Percentiles rank a stretch among this genome's conserved stretches.
phyloP scores from a whole-genome alignment of 2,113 vertebrate genomes.

The Cacatua alba region DNA sequence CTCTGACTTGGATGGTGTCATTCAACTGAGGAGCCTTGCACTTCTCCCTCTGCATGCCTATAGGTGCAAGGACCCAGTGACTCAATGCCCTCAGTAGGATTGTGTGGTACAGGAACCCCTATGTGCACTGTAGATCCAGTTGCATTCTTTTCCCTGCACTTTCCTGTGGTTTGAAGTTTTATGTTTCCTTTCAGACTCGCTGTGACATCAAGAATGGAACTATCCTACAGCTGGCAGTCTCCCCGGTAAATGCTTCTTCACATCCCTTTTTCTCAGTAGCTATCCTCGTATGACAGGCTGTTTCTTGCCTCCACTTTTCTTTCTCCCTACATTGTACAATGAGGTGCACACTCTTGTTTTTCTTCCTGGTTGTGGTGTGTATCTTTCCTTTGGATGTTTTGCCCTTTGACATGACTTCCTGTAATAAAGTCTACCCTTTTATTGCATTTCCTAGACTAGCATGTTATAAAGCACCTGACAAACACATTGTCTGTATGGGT shows the following conservation, averaged over 20 bases:
- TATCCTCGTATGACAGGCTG: background rate
- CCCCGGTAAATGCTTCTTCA: conserved; percentile 80
- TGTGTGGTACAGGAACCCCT: background rate
- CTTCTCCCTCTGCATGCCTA: background rate
- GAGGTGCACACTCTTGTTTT: background rate
- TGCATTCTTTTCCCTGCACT: background rate
- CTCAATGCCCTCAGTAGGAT: background rate
- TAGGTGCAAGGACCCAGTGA: background rate
- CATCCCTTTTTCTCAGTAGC: background rate
- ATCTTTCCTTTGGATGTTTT: background rate
- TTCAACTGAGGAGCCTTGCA: background rate
- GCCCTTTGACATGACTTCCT: background rate
- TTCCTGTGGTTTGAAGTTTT: background rate
- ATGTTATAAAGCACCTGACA: background rate
- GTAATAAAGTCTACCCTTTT: background rate
- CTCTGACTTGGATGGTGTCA: background rate
- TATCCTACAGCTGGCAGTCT: conserved; percentile 93
- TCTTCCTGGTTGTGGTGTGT: background rate
- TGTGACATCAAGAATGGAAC: conserved; percentile 97
- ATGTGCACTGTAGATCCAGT: background rate
- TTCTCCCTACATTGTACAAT: background rate
- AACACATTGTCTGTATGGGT: background rate
- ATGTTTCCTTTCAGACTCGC: conserved; percentile 85
- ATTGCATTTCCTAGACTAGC: background rate
- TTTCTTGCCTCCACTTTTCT: background rate